Base-by-base conservation (phyloP, 2,888 invertebrate species). In the Synanthedon andrenaeformis region DNA sequence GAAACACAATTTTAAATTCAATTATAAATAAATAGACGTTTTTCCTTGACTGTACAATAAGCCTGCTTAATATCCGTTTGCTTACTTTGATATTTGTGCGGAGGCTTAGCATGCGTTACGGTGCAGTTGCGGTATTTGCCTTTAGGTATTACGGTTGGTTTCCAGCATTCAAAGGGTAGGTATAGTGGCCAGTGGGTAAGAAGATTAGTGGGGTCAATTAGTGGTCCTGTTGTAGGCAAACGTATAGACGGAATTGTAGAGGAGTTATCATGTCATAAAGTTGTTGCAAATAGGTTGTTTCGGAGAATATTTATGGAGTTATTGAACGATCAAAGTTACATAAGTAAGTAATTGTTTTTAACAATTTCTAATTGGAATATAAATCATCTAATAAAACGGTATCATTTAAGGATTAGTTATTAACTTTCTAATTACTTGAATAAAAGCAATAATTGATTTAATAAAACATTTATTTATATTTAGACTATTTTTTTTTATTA, bases 71-170 rank as follows among this genome's bases (percentile, higher is more conserved):
- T 74, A 76, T 78, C 76, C 71, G 77, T 75, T 74, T 79, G 82
- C 78, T 76, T 74, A 74, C 79, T 77, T 70, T 70, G 74, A 79
- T 84, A 81, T 85, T 83, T 82, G 83, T 76, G 70, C 62, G 64
- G 60, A 61, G 68, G 82, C 80, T 79, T 75, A 79, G 67, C 73
- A 62, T 70, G 71, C 72, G 69, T 67, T 65, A 61, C 60, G 57
- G 59, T 62, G 49, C 52, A 55, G 55, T 56, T 58, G 57, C 69
- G 65, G 67, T 76, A 72, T 82, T 80, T 78, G 77, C 74, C 67
- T 65, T 66, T 63, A 62, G 66, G 69, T 63, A 63, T 63, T 62
- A 62, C 62, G 58, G 61, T 62, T 63, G 64, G 57, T 49, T 50
- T 41, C 59, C 57, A 51, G 65, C 67, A 71, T 72, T 71, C 76